Conservation (phyloP, 2,113 vertebrate species). For the Monarcha castaneiventris region DNA sequence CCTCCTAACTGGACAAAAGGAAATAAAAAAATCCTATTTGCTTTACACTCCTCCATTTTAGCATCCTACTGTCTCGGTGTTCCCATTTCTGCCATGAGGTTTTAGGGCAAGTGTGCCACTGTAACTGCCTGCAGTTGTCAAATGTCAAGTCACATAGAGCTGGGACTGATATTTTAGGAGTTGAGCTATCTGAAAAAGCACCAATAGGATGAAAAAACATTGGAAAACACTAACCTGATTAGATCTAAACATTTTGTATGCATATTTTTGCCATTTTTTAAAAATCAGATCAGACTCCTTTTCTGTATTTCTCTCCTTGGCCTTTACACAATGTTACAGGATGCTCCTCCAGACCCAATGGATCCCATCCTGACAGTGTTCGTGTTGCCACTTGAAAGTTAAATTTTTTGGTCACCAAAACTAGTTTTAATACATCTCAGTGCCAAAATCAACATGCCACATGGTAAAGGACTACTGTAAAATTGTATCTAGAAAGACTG, state of each 20-base stretch:
- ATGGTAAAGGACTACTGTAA: neutral
- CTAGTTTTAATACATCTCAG: neutral
- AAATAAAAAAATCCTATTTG: fast-evolving
- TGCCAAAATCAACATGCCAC: neutral
- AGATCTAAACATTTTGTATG: neutral
- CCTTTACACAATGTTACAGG: neutral
- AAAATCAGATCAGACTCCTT: neutral
- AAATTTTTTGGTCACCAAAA: neutral
- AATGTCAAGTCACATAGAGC: neutral
- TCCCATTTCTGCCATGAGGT: neutral
- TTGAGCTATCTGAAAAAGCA: neutral
- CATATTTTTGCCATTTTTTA: neutral
- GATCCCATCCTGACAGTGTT: neutral
- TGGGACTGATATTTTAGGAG: neutral
- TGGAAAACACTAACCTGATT: neutral
- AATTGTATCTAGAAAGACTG: neutral
- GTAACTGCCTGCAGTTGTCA: fast-evolving
- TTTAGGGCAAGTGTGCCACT: neutral
- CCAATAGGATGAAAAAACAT: neutral
- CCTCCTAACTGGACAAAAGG: neutral
- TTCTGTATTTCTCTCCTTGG: neutral
- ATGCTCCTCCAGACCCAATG: neutral
- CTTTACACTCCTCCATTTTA: neutral
- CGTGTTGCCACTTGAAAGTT: neutral
- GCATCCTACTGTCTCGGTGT: neutral